phyloP scores from a whole-genome alignment of 2,113 vertebrate species.

The Scolopax mira region DNA sequence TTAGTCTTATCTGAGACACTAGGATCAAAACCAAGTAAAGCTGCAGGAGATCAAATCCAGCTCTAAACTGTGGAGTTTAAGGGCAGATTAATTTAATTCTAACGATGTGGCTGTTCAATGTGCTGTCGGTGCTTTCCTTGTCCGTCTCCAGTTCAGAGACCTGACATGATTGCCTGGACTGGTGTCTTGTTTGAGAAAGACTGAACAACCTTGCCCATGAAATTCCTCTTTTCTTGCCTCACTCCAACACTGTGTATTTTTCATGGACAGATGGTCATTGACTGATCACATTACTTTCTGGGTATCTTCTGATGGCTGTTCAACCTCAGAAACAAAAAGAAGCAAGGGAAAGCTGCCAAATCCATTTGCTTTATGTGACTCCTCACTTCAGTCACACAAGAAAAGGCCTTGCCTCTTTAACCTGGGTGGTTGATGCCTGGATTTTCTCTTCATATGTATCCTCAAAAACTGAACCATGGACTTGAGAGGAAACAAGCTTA shows the following conservation, averaged over 20 bases:
- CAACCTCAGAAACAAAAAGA: background rate
- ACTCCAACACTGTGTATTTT: background rate
- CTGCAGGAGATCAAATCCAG: background rate
- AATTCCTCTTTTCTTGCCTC: background rate
- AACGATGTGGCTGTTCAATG: background rate
- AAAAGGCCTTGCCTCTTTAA: background rate
- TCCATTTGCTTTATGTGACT: background rate
- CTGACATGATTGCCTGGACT: background rate
- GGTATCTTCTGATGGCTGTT: background rate
- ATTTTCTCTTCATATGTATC: background rate
- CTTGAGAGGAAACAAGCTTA: slow-evolving; percentile 34
- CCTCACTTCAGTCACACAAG: background rate
- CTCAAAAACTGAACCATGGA: background rate
- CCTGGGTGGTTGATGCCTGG: background rate
- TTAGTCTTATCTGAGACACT: background rate
- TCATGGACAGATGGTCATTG: background rate
- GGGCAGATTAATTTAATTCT: background rate
- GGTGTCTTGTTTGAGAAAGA: background rate
- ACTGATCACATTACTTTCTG: background rate
- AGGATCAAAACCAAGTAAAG: background rate
- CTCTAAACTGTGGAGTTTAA: background rate
- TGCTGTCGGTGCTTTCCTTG: background rate
- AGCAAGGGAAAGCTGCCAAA: background rate
- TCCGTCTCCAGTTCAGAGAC: background rate
- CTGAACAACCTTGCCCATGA: background rate